Evolutionary conservation across 2,888 invertebrate genomes (phyloP), one percentile per base, ranked within the genome.

Genomic region (Volucella inflata): DNA sequence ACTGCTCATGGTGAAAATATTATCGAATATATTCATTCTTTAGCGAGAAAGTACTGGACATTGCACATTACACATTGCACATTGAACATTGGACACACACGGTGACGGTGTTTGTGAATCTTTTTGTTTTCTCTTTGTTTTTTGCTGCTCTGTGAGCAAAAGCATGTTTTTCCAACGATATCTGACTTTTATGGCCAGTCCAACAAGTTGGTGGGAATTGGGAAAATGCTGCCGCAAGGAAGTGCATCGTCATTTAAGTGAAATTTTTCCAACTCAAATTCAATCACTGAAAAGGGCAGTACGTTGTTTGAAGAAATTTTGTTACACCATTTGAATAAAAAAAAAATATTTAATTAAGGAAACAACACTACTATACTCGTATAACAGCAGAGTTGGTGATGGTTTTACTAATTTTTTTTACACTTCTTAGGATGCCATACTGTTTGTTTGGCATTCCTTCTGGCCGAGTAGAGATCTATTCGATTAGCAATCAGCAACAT

Each of bases 1-100:
- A 8, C n/a, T 64, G 60, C 50, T 64, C 74, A 57, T n/a, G 55
- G 72, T 68, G 79, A 84, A 71, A 71, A 80, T 84, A 71, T 84
- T 84, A 84, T 84, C 83, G 80, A 84, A 84, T 80, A 79, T 70
- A 59, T 57, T 62, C 75, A 57, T 80, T 80, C 40, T 60, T 30
- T 30, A 30, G 30, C 57, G 84, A 80, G 84, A 80, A 80, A 80
- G 76, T 84, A 71, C 75, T 17, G 80, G 84, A 65, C 64, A 67
- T 57, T 21, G 21, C 21, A 21, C 21, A 21, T 4, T 30, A 6
- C 6, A 30, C 30, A 30, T 6, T 30, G 30, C 3, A 21, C 21
- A 21, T 4, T 21, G 21, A 2, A 21, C 21, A 21, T 4, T 21
- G 21, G 30, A 82, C 79, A 80, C 53, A 62, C 51, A 72, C 65